These are phyloP conservation scores for Cryptocephalus primarius DNA, from an alignment of 2,888 invertebrate species.

Conservation along the genomic window DNA sequence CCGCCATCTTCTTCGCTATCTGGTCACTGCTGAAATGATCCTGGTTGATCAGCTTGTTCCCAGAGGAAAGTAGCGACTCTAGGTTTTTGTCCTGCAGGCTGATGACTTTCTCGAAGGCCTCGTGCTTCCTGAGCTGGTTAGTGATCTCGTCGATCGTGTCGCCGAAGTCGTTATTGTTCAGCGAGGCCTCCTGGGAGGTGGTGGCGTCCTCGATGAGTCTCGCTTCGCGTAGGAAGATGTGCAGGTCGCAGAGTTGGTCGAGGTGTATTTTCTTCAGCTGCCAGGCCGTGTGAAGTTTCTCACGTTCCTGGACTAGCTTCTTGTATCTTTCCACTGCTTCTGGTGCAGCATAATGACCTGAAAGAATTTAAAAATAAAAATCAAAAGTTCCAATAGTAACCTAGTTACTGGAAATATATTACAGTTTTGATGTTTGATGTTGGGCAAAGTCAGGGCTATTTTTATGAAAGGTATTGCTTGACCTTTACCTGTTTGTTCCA, in stretches of 20 bases:
- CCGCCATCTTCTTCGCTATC: conserved; percentile 63
- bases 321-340: conserved; percentile 72
- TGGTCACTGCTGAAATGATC: conserved; percentile 82
- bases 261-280: conserved; percentile 78
- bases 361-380: conserved; percentile 1
- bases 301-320: conserved; percentile 67
- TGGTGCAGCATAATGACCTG: conserved; percentile 63
- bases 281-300: conserved; percentile 74
- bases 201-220: conserved; percentile 85
- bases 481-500: conserved; percentile 65
- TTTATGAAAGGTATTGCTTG: no score
- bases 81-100: conserved; percentile 84
- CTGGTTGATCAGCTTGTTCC: conserved; percentile 75
- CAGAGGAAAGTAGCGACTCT: conserved; percentile 68
- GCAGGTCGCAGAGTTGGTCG: conserved; percentile 85
- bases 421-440: no score
- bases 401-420: no score
- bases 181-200: conserved; percentile 73
- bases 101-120: conserved; percentile 86
- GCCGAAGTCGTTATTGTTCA: conserved; percentile 56
- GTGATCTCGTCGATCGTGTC: conserved; percentile 83
- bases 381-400: no score
- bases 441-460: no score
- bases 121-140: conserved; percentile 82
- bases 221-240: conserved; percentile 89